phyloP scores from a whole-genome alignment of 2,797 vertebrate species.

The Pampus argenteus region DNA sequence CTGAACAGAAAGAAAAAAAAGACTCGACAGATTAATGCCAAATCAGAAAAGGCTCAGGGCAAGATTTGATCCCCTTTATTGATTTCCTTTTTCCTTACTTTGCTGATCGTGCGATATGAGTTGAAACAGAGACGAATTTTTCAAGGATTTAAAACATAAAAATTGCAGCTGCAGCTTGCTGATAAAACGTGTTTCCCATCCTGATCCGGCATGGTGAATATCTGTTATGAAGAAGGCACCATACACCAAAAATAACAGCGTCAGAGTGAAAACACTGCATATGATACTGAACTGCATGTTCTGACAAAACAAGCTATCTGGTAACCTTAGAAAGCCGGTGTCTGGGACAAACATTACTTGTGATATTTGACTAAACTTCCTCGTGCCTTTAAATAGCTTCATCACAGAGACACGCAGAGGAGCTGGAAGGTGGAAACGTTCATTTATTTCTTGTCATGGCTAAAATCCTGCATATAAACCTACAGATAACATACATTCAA shows the following conservation, averaged over 20 bases:
- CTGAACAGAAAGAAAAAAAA: conserved; percentile 58
- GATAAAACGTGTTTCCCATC: conserved; percentile 69
- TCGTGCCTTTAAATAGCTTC: conserved; percentile 42
- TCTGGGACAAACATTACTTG: conserved; percentile 63
- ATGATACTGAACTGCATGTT: conserved; percentile 48
- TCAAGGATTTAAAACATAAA: conserved; percentile 74
- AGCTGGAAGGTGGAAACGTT: conserved; percentile 6
- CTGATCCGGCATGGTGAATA: conserved; percentile 46
- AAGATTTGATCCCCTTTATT: conserved; percentile 78
- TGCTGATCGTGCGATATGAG: conserved; percentile 70
- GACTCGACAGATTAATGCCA: conserved; percentile 77
- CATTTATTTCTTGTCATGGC: conserved; percentile 13
- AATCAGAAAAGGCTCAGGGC: conserved; percentile 71
- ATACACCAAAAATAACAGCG: conserved; percentile 7
- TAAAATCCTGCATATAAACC: conserved; percentile 14
- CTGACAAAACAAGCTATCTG: conserved; percentile 46
- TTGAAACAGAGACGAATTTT: conserved; percentile 76
- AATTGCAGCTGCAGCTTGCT: conserved; percentile 66
- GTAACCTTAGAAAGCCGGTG: conserved; percentile 51
- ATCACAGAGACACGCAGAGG: conserved; percentile 24
- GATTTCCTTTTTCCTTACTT: conserved; percentile 71
- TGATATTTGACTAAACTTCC: conserved; percentile 55
- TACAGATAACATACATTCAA: conserved; percentile 40
- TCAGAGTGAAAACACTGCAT: conserved; percentile 27
- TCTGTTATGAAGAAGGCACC: conserved; percentile 28